These are phyloP conservation scores for Melipona quadrifasciata DNA, from an alignment of 1,140 invertebrate genomes.

Conservation along the genomic window DNA sequence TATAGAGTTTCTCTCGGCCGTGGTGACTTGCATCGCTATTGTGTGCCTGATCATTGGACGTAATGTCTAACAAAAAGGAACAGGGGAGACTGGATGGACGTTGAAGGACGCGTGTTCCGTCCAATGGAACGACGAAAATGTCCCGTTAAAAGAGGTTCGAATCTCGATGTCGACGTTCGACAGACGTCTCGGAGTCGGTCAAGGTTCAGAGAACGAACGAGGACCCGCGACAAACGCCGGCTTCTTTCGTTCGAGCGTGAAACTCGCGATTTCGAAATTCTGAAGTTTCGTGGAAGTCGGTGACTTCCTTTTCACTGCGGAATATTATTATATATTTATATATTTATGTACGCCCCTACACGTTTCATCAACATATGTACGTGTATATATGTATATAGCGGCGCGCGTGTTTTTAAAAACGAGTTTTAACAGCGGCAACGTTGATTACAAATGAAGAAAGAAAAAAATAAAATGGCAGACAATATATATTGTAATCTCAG, in stretches of 20 bases:
- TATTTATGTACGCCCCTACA: too few species aligned
- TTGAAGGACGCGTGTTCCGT: neutral
- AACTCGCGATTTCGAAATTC: too few species aligned
- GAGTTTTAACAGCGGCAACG: too few species aligned
- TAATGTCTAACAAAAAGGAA: neutral
- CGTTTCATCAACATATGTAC: too few species aligned
- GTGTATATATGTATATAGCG: too few species aligned
- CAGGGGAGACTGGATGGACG: neutral
- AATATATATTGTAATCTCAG: too few species aligned
- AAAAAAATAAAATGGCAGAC: too few species aligned
- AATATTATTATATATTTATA: too few species aligned
- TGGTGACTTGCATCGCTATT: neutral
- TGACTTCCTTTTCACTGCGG: too few species aligned
- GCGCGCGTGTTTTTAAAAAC: too few species aligned
- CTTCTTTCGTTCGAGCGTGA: neutral
- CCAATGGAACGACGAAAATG: conserved; percentile 15
- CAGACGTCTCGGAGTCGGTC: neutral
- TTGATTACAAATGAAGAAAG: too few species aligned
- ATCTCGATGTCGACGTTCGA: conserved; percentile 9
- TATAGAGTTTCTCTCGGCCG: neutral
- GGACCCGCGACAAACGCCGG: neutral
- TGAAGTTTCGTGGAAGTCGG: too few species aligned
- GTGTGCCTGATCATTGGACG: neutral
- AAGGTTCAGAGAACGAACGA: neutral
- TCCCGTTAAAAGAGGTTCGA: neutral